Conservation (phyloP, 2,797 vertebrate species). For the Sylvia borin region DNA sequence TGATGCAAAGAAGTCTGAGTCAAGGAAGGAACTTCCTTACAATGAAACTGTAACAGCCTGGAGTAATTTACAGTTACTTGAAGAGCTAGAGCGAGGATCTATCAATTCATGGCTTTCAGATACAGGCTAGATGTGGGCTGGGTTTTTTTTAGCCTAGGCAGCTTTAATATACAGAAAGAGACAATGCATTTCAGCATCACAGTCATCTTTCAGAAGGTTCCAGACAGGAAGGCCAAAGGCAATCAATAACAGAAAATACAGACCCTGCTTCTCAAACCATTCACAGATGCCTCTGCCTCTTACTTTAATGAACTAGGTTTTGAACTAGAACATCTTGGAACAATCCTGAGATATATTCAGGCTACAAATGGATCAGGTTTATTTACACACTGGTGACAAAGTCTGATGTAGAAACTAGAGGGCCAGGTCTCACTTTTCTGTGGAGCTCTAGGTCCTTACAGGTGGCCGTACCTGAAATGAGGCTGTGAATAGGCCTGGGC, state of each 20-base stretch:
- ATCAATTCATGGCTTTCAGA: slow-evolving; percentile 32
- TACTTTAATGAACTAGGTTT: slow-evolving; percentile 18
- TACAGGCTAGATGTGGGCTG: background rate
- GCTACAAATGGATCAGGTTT: background rate
- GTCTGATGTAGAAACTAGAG: background rate
- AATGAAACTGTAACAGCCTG: background rate
- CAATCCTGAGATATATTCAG: background rate
- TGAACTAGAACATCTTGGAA: slow-evolving; percentile 17
- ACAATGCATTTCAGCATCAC: background rate
- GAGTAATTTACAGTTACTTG: slow-evolving; percentile 25
- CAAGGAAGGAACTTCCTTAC: slow-evolving; percentile 35
- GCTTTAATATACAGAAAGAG: background rate
- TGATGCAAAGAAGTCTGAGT: slow-evolving; percentile 36
- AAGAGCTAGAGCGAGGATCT: background rate
- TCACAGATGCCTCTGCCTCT: slow-evolving; percentile 1
- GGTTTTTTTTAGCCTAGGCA: background rate
- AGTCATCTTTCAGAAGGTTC: slow-evolving; percentile 24
- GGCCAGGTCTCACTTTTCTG: background rate
- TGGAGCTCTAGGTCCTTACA: background rate
- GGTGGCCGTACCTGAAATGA: background rate
- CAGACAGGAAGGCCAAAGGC: background rate
- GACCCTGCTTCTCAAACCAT: background rate
- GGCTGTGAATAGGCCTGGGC: background rate
- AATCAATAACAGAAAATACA: slow-evolving; percentile 28
- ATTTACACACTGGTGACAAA: background rate